Base-by-base conservation (phyloP, 2,888 invertebrate species). In the Meta bourneti region DNA sequence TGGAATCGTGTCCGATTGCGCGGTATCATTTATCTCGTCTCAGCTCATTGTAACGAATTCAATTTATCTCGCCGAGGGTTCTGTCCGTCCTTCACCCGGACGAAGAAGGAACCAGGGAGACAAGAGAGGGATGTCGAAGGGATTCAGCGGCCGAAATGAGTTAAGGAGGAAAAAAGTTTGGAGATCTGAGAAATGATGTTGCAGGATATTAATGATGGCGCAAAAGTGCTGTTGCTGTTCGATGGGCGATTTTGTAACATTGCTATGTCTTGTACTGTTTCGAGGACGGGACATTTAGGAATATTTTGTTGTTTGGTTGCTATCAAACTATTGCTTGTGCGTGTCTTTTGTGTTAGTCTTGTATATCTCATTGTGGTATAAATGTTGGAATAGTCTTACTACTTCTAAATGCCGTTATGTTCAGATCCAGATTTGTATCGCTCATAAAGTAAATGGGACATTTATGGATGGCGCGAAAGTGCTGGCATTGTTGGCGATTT, bases 21-120 rank as follows among this genome's bases (percentile, higher is more conserved):
- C 8, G 11, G 16, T n/a, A 54, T 74, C 72, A 83, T 83, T 83
- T 74, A 83, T 83, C 83, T 72, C 13, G 70, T 13, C 51, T 52
- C 74, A 52, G 51, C 72, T 20, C 83, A 83, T 83, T 83, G 83
- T 83, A 16, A 19, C 54, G 54, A 54, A 72, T 74, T 83, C 83
- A 83, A 83, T 83, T 83, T 72, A 83, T 83, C 83, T 83, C 72
- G 81, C 7, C 34, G 4, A n/a, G 74, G n/a, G 13, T 34, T 71
- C n/a, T 19, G 7, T 48, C 49, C 13, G 19, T 7, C 49, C 20
- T 52, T 71, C 20, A 19, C 13, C 54, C 19, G 48, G 70, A 81
- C 48, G n/a, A 70, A 48, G 48, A 61, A 13, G 48, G 48, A 48
- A 83, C 16, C 6, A 11, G 34, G 69, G 49, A 13, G 69, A 8